Base-by-base conservation (phyloP, 2,888 invertebrate genomes). In the Lochmaea capreae region DNA sequence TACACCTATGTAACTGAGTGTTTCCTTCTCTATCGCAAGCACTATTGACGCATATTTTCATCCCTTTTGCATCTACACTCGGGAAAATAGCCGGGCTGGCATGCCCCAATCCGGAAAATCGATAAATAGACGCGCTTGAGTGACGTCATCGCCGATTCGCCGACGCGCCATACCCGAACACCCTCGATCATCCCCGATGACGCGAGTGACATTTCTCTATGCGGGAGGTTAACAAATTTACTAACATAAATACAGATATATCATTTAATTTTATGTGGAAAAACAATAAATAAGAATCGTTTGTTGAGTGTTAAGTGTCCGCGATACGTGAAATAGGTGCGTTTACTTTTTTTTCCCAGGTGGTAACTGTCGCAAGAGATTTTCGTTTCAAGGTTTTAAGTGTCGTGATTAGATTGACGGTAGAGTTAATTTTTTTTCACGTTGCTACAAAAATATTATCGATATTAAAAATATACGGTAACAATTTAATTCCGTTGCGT, bases 121-220 rank as follows among this genome's bases (percentile, higher is more conserved):
- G 87, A 86, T 88, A 87, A 87, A 86, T 84, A 85, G 87, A 86
- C 87, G 86, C 84, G 65, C 71, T 65, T 71, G 85, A 83, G 81
- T 87, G 87, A 86, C 87, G 87, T 86, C 85, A 86, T 84, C 84
- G 82, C 81, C 85, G 84, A 82, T 81, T 77, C 81, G 81, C 73
- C 82, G 85, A 82, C 83, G 84, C 86, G 86, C 83, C 84, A 83
- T 80, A 78, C 42, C 81, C 86, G 86, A 84, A 83, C 81, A 79
- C 78, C 68, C 74, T 82, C 87, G 87, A 85, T 79, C 79, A 73
- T 63, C 71, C 72, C 74, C 84, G 87, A 87, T 85, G 81, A 81
- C 82, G 84, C 86, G 87, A 86, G 87, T 86, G 87, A 87, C 87
- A 84, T 86, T 86, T 87, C 84, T 85, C 84, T 84, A 85, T 85